Conservation (phyloP, 2,797 vertebrate genomes). For the Galagoides demidoff region DNA sequence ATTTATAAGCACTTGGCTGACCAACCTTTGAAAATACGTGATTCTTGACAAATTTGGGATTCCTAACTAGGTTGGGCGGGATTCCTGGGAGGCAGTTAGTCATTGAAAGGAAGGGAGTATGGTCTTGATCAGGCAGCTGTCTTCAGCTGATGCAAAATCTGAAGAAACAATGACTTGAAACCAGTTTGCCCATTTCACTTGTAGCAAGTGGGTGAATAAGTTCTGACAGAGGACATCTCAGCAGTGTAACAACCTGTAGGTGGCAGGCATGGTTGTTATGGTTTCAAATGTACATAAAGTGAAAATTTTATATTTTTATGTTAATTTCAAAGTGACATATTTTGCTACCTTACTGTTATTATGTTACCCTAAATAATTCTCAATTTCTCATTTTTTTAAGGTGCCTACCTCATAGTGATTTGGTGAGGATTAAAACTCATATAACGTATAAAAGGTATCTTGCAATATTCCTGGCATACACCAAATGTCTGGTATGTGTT, state of each 20-base stretch:
- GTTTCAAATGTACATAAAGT: not conserved
- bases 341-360: not conserved
- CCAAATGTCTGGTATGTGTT: conserved; percentile 16
- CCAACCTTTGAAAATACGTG: not conserved
- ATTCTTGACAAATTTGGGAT: conserved; percentile 3
- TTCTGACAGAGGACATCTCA: no score
- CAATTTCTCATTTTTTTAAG: conserved; percentile 7
- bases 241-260: not conserved
- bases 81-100: not conserved
- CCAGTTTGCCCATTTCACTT: not conserved
- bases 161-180: not conserved
- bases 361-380: not conserved
- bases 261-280: not conserved
- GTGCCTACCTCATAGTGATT: not conserved
- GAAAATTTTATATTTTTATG: conserved; percentile 27
- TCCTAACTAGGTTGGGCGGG: not conserved
- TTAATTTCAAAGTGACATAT: conserved; percentile 25
- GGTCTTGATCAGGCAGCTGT: not conserved
- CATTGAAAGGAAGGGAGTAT: not conserved
- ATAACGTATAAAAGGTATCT: not conserved
- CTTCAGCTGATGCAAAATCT: not conserved
- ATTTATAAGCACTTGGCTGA: not conserved
- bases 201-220: not conserved
- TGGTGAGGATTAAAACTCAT: conserved; percentile 50
- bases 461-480: conserved; percentile 18